A percentile compares a stretch with the other conserved stretches of the same genome.
Conservation (phyloP, 2,888 invertebrate species). For the Pachymerium ferrugineum region DNA sequence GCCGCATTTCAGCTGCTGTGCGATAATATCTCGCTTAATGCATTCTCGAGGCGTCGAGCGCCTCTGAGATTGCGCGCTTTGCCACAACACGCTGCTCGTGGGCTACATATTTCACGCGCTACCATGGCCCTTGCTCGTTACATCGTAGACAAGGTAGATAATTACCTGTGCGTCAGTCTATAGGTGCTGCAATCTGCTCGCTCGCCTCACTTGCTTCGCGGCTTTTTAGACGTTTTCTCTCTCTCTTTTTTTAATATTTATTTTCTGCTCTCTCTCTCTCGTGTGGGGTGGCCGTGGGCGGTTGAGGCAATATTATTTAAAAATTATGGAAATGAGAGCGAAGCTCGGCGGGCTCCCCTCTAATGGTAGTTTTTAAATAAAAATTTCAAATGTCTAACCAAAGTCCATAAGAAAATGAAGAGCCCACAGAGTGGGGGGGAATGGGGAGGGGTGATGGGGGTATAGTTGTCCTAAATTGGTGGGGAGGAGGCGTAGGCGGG, state of each 20-base stretch:
- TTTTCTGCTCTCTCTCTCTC: neutral
- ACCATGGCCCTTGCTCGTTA: conserved; percentile 10
- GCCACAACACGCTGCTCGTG: conserved; percentile 23
- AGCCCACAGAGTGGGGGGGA: neutral
- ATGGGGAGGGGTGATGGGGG: neutral
- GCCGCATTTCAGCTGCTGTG: conserved; percentile 3
- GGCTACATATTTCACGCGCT: conserved; percentile 29
- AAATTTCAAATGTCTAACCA: conserved; percentile 9
- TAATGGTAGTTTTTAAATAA: conserved; percentile 27
- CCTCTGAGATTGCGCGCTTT: neutral
- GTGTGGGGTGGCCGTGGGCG: neutral
- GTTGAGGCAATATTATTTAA: conserved; percentile 19
- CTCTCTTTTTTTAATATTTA: conserved; percentile 3
- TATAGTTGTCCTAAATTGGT: conserved; percentile 21
- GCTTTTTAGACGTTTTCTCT: conserved; percentile 20
- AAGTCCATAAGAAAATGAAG: conserved; percentile 7
- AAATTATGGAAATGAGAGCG: conserved; percentile 29
- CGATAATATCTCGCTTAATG: conserved; percentile 31
- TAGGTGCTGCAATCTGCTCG: conserved; percentile 23
- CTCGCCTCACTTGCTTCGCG: neutral
- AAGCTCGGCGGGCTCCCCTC: neutral
- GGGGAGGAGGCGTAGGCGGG: conserved; percentile 21
- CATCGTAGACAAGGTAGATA: conserved; percentile 27
- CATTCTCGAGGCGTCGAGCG: conserved; percentile 23
- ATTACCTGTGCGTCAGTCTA: conserved; percentile 21